Evolutionary conservation across 2,888 invertebrate species (phyloP).

Genomic region (Notocelia uddmanniana): DNA sequence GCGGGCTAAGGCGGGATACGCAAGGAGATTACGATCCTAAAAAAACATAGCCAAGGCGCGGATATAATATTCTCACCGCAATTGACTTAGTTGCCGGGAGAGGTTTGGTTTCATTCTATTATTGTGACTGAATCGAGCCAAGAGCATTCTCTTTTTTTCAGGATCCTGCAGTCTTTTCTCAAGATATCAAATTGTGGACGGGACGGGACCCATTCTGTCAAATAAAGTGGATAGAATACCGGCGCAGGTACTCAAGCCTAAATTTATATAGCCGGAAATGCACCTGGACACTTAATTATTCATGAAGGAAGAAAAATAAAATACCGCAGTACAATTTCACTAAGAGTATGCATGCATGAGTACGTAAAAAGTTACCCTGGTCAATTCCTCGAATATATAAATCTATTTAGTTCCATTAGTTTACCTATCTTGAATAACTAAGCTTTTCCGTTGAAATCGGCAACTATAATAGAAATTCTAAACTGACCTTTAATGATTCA

Average conservation of each 20-base stretch:
- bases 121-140: conserved; percentile 38
- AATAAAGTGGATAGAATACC: too few relatives aligned
- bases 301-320: conserved; percentile 1
- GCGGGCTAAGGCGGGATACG: conserved; percentile 78
- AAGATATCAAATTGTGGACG: neutral
- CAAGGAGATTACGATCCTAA: conserved; percentile 85
- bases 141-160: neutral
- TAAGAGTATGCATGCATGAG: neutral
- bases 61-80: conserved; percentile 77
- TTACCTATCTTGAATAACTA: too few relatives aligned
- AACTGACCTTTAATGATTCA: conserved; percentile 28
- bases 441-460: neutral
- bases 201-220: too few relatives aligned
- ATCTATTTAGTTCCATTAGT: neutral
- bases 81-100: conserved; percentile 68
- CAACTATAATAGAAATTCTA: conserved; percentile 5
- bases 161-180: neutral
- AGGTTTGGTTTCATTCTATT: conserved; percentile 61
- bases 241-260: neutral
- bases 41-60: conserved; percentile 81
- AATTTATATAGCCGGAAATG: neutral
- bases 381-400: neutral
- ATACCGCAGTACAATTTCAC: conserved; percentile 8
- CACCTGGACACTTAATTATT: conserved; percentile 17
- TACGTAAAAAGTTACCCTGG: neutral